These are phyloP conservation scores for Parus major DNA, from an alignment of 2,113 vertebrate genomes.

Conservation along the genomic window DNA sequence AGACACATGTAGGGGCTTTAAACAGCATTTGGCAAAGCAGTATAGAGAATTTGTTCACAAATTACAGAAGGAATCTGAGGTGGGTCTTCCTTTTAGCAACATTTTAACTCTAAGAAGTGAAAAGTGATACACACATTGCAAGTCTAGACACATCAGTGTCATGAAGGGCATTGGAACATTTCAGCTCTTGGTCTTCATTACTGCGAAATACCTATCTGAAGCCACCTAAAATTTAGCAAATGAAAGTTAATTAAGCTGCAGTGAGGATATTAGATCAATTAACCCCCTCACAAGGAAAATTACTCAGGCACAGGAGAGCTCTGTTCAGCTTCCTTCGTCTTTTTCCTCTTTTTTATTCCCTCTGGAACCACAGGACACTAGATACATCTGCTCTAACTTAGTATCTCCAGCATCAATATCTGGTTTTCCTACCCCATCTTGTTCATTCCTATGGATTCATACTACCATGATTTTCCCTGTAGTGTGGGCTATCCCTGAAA, in stretches of 20 bases:
- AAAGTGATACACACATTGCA: background rate
- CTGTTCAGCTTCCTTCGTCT: background rate
- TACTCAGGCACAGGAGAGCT: background rate
- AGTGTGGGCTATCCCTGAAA: background rate
- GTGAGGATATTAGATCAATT: background rate
- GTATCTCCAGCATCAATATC: background rate
- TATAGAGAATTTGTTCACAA: background rate
- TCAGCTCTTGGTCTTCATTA: background rate
- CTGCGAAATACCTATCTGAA: background rate
- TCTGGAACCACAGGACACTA: background rate
- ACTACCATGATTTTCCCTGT: background rate
- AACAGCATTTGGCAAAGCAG: background rate
- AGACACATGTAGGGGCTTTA: background rate
- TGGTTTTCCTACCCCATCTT: background rate
- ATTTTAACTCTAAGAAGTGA: background rate
- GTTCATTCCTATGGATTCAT: background rate
- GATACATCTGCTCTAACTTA: background rate
- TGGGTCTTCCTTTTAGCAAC: background rate
- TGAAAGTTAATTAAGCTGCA: background rate
- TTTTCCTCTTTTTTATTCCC: background rate
- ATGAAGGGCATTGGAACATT: background rate
- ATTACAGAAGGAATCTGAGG: background rate
- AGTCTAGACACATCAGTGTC: background rate
- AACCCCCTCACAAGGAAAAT: background rate
- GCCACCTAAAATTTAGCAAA: background rate